Conservation (phyloP, 2,113 vertebrate species). For the Corythaixoides concolor region DNA sequence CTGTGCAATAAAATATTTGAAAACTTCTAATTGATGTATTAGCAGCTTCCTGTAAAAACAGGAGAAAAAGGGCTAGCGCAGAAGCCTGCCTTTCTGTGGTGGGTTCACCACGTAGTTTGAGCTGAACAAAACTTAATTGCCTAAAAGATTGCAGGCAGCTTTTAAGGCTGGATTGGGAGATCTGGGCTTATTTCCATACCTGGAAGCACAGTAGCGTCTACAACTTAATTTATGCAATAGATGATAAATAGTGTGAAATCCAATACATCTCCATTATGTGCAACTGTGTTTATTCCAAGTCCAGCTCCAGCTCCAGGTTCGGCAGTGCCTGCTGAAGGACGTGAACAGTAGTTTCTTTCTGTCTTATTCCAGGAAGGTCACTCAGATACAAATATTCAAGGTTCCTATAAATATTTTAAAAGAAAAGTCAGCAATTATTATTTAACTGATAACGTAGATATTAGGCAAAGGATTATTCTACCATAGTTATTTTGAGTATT, state of each 20-base stretch:
- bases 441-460: neutral
- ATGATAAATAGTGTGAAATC: neutral
- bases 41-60: neutral
- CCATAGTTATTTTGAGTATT: neutral
- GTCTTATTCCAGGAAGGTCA: constrained; percentile 88
- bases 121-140: neutral
- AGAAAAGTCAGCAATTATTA: neutral
- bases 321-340: constrained; percentile 85
- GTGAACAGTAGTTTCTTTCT: constrained; percentile 77
- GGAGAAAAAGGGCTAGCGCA: neutral
- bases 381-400: constrained; percentile 88
- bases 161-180: neutral
- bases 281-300: constrained; percentile 69
- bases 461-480: neutral
- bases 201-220: neutral
- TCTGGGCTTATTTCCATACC: neutral
- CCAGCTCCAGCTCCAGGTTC: constrained; percentile 79
- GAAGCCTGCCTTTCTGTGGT: neutral
- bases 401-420: constrained; percentile 77
- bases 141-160: neutral
- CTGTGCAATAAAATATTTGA: neutral
- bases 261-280: neutral
- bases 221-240: neutral
- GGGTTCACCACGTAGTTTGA: neutral
- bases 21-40: neutral